phyloP scores from a whole-genome alignment of 1,140 invertebrate species.

The Periplaneta americana region DNA sequence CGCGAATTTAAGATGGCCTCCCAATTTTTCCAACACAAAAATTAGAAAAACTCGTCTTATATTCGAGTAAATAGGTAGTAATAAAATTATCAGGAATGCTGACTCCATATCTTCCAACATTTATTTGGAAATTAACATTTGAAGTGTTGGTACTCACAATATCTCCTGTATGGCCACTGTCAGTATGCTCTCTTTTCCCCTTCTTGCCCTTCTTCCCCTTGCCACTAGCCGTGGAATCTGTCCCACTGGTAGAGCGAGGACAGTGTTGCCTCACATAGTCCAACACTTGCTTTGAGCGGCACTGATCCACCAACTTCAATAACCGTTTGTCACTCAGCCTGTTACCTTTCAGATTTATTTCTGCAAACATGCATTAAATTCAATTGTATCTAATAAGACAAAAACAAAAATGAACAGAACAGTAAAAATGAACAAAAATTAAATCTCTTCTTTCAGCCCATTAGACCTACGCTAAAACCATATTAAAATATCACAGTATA shows the following conservation, averaged over 20 bases:
- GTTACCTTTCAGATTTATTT: slow-evolving; percentile 63
- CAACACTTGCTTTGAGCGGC: slow-evolving; percentile 58
- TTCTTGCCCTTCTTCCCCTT: slow-evolving; percentile 46
- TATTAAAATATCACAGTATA: too few relatives aligned
- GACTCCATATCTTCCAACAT: too few relatives aligned
- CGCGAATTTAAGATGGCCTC: too few relatives aligned
- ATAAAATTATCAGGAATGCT: too few relatives aligned
- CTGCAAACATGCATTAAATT: slow-evolving; percentile 22
- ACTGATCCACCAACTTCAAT: slow-evolving; percentile 64
- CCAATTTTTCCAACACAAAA: too few relatives aligned
- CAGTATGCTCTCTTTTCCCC: slow-evolving; percentile 26
- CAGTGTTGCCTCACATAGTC: slow-evolving; percentile 63
- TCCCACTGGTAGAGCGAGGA: slow-evolving; percentile 33
- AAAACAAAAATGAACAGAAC: not conserved
- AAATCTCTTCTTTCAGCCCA: not conserved
- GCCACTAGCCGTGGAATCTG: slow-evolving; percentile 26
- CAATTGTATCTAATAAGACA: not conserved
- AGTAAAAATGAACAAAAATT: not conserved
- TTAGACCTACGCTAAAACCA: too few relatives aligned
- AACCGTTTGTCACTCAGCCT: slow-evolving; percentile 64
- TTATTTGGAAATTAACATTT: too few relatives aligned
- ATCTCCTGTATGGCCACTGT: slow-evolving; percentile 26
- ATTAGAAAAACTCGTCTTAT: too few relatives aligned
- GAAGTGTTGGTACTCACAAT: slow-evolving; percentile 28
- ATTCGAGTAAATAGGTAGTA: too few relatives aligned